phyloP scores from a whole-genome alignment of 2,113 vertebrate species.

The Siniperca knerii region DNA sequence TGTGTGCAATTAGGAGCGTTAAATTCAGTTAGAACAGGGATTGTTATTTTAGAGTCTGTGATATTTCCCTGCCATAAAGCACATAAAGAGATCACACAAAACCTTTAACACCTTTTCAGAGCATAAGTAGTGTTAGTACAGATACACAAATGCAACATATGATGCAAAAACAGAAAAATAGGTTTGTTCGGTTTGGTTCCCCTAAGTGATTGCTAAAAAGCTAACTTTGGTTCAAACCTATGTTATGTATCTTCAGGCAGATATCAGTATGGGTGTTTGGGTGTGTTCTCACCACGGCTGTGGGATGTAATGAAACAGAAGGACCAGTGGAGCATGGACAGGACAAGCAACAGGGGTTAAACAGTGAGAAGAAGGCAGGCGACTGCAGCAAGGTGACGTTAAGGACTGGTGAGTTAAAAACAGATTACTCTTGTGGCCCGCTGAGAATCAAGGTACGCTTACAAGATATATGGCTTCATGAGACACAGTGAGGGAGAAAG shows the following conservation, averaged over 20 bases:
- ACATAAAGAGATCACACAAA: not conserved
- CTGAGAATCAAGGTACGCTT: conserved; percentile 4
- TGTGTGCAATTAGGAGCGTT: conserved; percentile 37
- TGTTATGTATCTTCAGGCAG: not conserved
- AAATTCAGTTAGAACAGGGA: not conserved
- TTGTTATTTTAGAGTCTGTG: not conserved
- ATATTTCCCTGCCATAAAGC: not conserved
- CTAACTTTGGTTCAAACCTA: not conserved
- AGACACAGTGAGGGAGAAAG: not conserved
- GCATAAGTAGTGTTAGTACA: not conserved
- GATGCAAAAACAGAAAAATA: not conserved
- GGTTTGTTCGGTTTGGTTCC: not conserved
- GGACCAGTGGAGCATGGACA: conserved; percentile 31
- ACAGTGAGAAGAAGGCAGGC: not conserved
- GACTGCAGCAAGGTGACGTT: not conserved
- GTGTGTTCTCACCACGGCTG: conserved; percentile 10
- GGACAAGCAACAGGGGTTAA: conserved; percentile 30
- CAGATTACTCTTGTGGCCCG: conserved; percentile 6
- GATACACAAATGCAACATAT: not conserved
- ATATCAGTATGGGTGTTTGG: not conserved
- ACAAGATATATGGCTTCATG: not conserved
- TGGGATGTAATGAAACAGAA: conserved; percentile 46
- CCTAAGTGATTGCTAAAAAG: not conserved
- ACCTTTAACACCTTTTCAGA: not conserved
- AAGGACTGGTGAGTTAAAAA: conserved; percentile 29